phyloP scores from a whole-genome alignment of 1,140 invertebrate species.

The Caenorhabditis brenneri region DNA sequence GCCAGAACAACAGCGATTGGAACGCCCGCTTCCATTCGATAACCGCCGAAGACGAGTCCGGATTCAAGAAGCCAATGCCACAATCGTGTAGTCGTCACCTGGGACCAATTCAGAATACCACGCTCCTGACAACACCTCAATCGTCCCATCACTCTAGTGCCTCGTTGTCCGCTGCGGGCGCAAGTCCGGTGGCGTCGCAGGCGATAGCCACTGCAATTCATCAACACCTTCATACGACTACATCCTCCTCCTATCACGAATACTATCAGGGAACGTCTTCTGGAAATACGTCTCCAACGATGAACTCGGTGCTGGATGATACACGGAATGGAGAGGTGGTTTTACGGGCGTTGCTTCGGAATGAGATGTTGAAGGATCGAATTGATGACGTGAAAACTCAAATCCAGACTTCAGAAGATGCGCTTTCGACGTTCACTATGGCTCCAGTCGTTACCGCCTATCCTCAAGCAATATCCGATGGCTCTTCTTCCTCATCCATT shows the following conservation, averaged over 20 bases:
- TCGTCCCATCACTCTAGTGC: conserved; percentile 28
- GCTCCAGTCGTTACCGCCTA: not conserved
- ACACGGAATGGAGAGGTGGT: conserved; percentile 63
- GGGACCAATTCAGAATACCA: conserved; percentile 49
- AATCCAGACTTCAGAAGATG: conserved; percentile 42
- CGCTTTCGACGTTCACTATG: conserved; percentile 30
- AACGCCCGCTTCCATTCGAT: conserved; percentile 58
- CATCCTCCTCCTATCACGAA: not conserved
- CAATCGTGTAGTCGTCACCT: not conserved
- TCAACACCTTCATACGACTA: not conserved
- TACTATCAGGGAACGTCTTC: not conserved
- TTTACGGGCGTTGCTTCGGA: conserved; percentile 63
- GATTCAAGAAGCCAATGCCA: conserved; percentile 30
- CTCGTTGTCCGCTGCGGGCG: conserved; percentile 38
- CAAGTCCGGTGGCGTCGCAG: not conserved
- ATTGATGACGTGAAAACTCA: conserved; percentile 69
- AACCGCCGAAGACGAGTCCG: not conserved
- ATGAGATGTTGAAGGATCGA: conserved; percentile 67
- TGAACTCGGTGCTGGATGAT: conserved; percentile 57
- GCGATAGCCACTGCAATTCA: not conserved
- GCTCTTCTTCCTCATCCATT: not conserved
- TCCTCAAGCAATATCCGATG: not conserved
- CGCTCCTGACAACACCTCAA: not conserved
- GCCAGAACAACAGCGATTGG: conserved; percentile 58
- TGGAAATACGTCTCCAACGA: conserved; percentile 37